Conservation (phyloP, 37 sponge, comb jelly and placozoan genomes). For the Diacarnus erythraeanus region DNA sequence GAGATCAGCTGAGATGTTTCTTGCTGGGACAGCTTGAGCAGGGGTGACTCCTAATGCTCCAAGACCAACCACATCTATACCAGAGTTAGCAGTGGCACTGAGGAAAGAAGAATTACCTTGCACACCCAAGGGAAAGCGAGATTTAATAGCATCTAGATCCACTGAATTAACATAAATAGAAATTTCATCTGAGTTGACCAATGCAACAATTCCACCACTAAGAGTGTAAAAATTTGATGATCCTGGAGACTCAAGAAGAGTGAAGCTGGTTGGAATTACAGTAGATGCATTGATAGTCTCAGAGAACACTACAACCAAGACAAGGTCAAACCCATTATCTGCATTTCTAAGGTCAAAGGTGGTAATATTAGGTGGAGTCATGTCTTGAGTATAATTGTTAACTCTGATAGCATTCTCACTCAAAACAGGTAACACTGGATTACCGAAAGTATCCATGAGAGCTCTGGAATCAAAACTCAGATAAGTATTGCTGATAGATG, state of each 20-base stretch:
- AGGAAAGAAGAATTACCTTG: constrained; percentile 38
- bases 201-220: constrained; percentile 40
- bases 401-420: constrained; percentile 50
- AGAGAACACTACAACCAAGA: constrained; percentile 54
- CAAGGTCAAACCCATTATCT: constrained; percentile 40
- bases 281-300: constrained; percentile 77
- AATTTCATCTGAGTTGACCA: constrained; percentile 49
- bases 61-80: constrained; percentile 66
- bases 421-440: constrained; percentile 43
- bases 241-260: constrained; percentile 25
- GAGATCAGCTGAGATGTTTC: constrained; percentile 56
- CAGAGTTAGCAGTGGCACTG: constrained; percentile 37
- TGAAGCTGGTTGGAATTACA: constrained; percentile 44
- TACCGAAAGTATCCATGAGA: constrained; percentile 59
- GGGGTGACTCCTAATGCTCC: constrained; percentile 2
- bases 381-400: constrained; percentile 42
- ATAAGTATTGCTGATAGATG: constrained; percentile 51
- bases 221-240: constrained; percentile 17
- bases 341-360: constrained; percentile 70
- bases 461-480: constrained; percentile 42
- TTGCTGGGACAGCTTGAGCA: constrained; percentile 55
- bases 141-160: constrained; percentile 51
- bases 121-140: constrained; percentile 49
- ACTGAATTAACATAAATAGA: constrained; percentile 28
- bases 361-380: constrained; percentile 44